Evolutionary conservation across 2,113 vertebrate species (phyloP).

Genomic region (Gracilinanus agilis): DNA sequence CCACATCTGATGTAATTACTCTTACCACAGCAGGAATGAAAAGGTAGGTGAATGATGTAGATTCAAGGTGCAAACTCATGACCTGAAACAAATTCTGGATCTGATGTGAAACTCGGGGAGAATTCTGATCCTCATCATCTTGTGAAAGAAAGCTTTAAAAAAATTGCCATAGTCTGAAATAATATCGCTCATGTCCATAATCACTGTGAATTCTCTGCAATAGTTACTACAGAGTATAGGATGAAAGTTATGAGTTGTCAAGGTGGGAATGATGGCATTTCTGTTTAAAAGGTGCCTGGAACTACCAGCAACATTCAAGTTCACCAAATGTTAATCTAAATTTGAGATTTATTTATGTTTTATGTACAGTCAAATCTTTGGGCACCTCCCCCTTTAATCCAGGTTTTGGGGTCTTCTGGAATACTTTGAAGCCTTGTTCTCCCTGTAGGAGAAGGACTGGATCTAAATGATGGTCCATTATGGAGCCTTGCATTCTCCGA

Average conservation of each 20-base stretch:
- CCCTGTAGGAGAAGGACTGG: neutral
- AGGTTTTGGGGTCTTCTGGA: neutral
- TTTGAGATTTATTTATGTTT: neutral
- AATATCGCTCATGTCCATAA: no score
- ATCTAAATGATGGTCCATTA: neutral
- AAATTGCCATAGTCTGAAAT: neutral
- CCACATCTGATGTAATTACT: neutral
- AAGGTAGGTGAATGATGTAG: neutral
- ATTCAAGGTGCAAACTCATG: neutral
- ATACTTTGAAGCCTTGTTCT: neutral
- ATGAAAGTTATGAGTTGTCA: neutral
- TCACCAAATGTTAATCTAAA: no score
- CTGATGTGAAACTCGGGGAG: neutral
- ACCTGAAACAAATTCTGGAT: slow-evolving; percentile 10
- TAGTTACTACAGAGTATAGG: neutral
- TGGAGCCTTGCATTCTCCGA: neutral
- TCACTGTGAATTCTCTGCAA: neutral
- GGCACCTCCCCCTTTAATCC: neutral
- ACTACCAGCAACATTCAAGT: neutral
- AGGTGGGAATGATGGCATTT: neutral
- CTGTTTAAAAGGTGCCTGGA: neutral
- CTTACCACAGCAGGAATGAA: neutral
- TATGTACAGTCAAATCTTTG: neutral
- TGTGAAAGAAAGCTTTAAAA: neutral
- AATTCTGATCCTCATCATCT: neutral